phyloP scores from a whole-genome alignment of 2,797 vertebrate genomes.

The Xiphophorus birchmanni region DNA sequence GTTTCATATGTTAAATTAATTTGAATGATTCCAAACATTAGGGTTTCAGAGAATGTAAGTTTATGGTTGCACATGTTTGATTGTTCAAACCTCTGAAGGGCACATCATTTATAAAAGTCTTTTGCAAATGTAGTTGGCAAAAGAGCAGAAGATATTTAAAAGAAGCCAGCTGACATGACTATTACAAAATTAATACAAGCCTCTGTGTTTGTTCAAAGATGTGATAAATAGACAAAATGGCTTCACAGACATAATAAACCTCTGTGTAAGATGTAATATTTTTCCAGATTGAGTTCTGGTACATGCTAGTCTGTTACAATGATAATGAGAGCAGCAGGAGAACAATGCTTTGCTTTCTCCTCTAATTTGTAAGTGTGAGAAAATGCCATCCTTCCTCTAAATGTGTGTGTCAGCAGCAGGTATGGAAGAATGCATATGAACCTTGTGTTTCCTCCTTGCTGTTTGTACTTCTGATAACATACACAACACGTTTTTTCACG shows the following conservation, averaged over 20 bases:
- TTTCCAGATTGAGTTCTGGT: slow-evolving; percentile 4
- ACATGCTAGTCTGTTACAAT: slow-evolving; percentile 1
- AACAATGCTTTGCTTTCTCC: slow-evolving; percentile 14
- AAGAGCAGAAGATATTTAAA: slow-evolving; percentile 14
- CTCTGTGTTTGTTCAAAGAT: neutral
- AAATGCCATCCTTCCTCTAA: slow-evolving; percentile 12
- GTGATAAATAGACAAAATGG: neutral
- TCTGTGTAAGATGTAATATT: neutral
- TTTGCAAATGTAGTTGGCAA: neutral
- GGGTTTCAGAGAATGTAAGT: slow-evolving; percentile 20
- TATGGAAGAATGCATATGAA: slow-evolving; percentile 3
- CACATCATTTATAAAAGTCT: neutral
- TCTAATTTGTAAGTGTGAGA: slow-evolving; percentile 42
- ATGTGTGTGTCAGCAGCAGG: slow-evolving; percentile 26
- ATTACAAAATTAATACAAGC: neutral
- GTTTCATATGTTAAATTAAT: slow-evolving; percentile 1
- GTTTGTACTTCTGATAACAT: neutral
- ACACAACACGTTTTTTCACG: neutral
- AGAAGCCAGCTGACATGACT: neutral
- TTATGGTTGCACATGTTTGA: neutral
- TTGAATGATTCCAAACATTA: slow-evolving; percentile 10
- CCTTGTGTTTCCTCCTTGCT: neutral
- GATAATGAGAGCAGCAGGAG: slow-evolving; percentile 42
- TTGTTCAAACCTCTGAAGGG: neutral
- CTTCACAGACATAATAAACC: slow-evolving; percentile 9